These are phyloP conservation scores for Poecilus cupreus DNA, from an alignment of 2,888 invertebrate genomes.

Conservation along the genomic window DNA sequence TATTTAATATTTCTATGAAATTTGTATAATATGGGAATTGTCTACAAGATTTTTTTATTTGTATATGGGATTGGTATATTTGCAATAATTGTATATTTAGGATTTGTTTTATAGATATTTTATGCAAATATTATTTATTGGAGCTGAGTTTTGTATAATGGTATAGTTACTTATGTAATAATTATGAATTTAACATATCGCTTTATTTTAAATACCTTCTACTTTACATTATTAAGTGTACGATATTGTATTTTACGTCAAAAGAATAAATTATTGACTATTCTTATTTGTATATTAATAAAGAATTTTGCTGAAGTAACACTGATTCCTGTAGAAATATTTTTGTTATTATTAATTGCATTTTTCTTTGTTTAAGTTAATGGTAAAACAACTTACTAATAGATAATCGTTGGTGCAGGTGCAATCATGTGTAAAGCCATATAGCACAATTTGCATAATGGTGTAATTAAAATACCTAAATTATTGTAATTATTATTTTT, in stretches of 20 bases:
- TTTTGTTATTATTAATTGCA: background rate
- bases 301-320: background rate
- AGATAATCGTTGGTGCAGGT: no score
- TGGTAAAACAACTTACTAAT: no score
- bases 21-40: background rate
- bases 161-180: constrained; percentile 38
- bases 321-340: background rate
- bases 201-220: constrained; percentile 50
- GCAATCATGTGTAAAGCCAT: no score
- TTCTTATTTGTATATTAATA: constrained; percentile 25
- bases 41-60: background rate
- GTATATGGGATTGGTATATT: background rate
- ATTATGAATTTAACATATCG: constrained; percentile 58
- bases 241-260: constrained; percentile 54
- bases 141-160: background rate
- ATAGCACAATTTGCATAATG: no score
- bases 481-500: background rate
- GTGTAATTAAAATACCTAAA: background rate
- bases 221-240: constrained; percentile 56
- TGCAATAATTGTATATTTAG: background rate
- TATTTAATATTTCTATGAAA: constrained; percentile 5
- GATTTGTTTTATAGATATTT: background rate
- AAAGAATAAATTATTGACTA: constrained; percentile 56
- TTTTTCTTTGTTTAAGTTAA: background rate
- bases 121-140: background rate